phyloP scores from a whole-genome alignment of 2,888 invertebrate genomes.

The Mesoligia furuncula region DNA sequence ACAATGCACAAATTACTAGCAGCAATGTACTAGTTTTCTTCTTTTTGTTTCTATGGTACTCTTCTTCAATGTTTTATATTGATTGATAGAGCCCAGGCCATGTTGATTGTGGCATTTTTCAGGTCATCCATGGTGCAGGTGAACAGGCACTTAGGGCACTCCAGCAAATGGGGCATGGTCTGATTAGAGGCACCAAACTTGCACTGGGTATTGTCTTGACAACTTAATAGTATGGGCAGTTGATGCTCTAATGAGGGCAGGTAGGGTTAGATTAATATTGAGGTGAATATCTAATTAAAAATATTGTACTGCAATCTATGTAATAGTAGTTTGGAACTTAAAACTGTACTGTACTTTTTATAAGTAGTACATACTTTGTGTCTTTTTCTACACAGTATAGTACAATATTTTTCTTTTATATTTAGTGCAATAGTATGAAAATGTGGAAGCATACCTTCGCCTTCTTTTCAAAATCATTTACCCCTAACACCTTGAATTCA shows the following conservation, averaged over 20 bases:
- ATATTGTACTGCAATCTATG: background rate
- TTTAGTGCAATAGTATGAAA: background rate
- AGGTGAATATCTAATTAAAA: background rate
- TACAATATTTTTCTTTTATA: background rate
- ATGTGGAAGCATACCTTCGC: constrained; percentile 79
- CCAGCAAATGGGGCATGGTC: too few species aligned
- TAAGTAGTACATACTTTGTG: background rate
- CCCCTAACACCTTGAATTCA: constrained; percentile 93
- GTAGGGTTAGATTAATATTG: background rate
- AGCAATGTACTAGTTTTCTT: background rate
- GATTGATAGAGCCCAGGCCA: too few species aligned
- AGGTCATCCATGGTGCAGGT: too few species aligned
- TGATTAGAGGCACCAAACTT: too few species aligned
- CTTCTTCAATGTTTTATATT: too few species aligned
- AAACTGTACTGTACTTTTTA: background rate
- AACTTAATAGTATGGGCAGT: background rate
- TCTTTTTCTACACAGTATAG: background rate
- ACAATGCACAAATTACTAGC: background rate
- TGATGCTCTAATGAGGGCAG: background rate
- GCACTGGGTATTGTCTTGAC: too few species aligned
- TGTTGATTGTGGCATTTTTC: too few species aligned
- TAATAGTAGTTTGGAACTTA: background rate
- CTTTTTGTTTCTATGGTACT: too few species aligned
- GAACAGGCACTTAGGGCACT: too few species aligned
- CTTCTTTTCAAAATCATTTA: constrained; percentile 90